Conservation (phyloP, 2,888 invertebrate species). For the Myopa testacea region DNA sequence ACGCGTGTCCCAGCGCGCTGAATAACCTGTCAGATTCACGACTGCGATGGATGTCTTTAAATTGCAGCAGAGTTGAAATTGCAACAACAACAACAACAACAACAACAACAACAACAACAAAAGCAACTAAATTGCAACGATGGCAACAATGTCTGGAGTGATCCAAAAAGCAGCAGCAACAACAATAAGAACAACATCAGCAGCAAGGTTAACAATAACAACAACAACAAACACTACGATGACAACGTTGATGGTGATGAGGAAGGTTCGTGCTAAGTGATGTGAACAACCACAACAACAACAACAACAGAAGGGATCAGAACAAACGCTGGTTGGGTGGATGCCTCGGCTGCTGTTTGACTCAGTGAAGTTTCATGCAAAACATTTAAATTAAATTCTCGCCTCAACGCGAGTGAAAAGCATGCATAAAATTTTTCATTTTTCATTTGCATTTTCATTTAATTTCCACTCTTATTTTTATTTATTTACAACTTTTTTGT, state of each 20-base stretch:
- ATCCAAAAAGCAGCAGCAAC: background rate
- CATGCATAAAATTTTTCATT: background rate
- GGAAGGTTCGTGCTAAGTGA: background rate
- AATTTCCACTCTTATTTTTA: background rate
- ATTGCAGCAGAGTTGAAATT: too few relatives aligned
- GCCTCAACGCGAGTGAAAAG: background rate
- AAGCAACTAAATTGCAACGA: background rate
- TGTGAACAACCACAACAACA: background rate
- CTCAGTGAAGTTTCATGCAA: background rate
- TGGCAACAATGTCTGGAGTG: background rate
- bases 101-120: background rate
- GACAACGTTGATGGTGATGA: background rate
- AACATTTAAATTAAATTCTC: conserved; percentile 7
- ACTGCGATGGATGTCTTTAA: too few relatives aligned
- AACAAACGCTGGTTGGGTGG: background rate
- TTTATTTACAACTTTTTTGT: background rate
- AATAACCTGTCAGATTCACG: background rate
- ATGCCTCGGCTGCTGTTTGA: background rate
- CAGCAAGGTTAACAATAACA: conserved; percentile 5
- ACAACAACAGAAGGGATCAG: background rate
- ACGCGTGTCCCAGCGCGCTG: too few relatives aligned
- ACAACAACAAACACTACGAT: background rate
- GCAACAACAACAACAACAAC: background rate
- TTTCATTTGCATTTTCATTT: background rate
- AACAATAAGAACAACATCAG: background rate